Conservation (phyloP, 2,888 invertebrate species). For the Gisinianus flammeolus region DNA sequence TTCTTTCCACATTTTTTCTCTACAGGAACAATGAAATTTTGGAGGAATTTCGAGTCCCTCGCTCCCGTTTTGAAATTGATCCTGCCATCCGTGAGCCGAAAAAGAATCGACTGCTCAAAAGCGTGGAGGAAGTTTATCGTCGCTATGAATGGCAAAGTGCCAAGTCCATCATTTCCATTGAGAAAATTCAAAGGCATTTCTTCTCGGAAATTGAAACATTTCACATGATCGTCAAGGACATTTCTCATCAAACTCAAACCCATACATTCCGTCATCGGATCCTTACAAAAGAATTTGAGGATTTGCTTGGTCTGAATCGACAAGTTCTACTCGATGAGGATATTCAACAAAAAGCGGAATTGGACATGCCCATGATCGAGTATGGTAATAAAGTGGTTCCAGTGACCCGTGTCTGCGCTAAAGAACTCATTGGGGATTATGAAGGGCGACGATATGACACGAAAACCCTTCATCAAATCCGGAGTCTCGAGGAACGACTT, state of each 20-base stretch:
- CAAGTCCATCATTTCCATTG: constrained; percentile 69
- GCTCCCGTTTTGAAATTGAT: constrained; percentile 72
- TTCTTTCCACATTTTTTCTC: too few relatives aligned
- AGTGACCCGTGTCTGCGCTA: constrained; percentile 49
- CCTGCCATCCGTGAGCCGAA: constrained; percentile 71
- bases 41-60: constrained; percentile 67
- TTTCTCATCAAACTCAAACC: constrained; percentile 62
- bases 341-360: constrained; percentile 26
- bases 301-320: constrained; percentile 67
- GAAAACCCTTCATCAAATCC: constrained; percentile 63
- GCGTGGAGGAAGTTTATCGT: constrained; percentile 69
- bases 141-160: constrained; percentile 75
- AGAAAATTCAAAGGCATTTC: constrained; percentile 72
- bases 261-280: constrained; percentile 71
- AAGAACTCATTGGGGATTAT: constrained; percentile 60
- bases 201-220: constrained; percentile 71
- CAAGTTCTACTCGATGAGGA: constrained; percentile 66
- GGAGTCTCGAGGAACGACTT: constrained; percentile 67
- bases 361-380: neutral
- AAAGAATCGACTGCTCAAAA: constrained; percentile 67
- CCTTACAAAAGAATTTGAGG: constrained; percentile 67
- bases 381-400: constrained; percentile 20
- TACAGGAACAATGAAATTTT: constrained; percentile 69
- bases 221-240: constrained; percentile 68
- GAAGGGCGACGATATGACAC: constrained; percentile 61